Base-by-base conservation (phyloP, 2,888 invertebrate species). In the Polydrusus cervinus region DNA sequence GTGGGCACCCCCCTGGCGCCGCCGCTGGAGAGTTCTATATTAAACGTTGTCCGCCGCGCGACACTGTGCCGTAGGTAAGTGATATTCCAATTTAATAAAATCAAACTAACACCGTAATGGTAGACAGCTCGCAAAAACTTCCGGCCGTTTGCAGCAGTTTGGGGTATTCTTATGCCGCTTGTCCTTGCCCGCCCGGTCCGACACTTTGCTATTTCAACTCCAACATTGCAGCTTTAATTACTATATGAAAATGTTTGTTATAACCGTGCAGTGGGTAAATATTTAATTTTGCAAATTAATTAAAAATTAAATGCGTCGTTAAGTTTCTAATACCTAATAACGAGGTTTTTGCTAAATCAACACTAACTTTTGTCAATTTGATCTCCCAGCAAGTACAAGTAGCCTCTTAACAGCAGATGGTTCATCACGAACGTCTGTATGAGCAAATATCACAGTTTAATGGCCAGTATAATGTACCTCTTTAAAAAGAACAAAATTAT, bases 351-450 rank as follows among this genome's bases (percentile, higher is more conserved):
- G 69, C 62, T 62, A 69, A 55, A 40, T 40, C 69, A 74, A 74
- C 64, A 64, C 45, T 16, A 51, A 51, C 13, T 62, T 67, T 57
- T 47, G 69, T 65, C 64, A 68, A 74, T 69, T 64, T 55, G 74
- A 74, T 74, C 73, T 62, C 45, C 64, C 51, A 73, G 69, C 67
- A 73, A 51, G 61, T 51, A 57, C 53, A 18, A 49, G 53, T 73
- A 67, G 62, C 57, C 13, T 62, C 62, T 74, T 55, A 34, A 55
- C 3, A 64, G 74, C 74, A 74, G 74, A 74, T 74, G 74, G 74
- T 69, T 47, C 64, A 74, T 47, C 64, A 74, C 74, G 69, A 64
- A 62, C 74, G 64, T 64, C 43, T 61, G 62, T 68, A 3, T 71
- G 71, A 38, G 62, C 47, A 49, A 45, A 40, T 62, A 53, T 60